phyloP scores from a whole-genome alignment of 2,888 invertebrate genomes.

The Ectemnius continuus region DNA sequence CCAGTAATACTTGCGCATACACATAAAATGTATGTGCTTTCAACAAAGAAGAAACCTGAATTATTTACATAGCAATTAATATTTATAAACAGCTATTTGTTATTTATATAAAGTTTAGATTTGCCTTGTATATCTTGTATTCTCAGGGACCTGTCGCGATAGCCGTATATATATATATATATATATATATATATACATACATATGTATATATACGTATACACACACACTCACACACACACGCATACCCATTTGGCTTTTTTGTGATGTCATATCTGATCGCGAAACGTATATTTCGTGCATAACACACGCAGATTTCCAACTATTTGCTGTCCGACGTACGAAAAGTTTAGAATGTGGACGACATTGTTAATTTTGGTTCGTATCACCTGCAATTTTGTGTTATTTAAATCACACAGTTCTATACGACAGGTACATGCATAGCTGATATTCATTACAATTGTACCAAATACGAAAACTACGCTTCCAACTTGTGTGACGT shows the following conservation, averaged over 20 bases:
- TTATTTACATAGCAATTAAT: slow-evolving; percentile 46
- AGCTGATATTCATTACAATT: slow-evolving; percentile 20
- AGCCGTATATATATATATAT: slow-evolving; percentile 30
- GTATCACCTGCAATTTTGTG: neutral
- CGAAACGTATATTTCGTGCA: neutral
- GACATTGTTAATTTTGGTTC: slow-evolving; percentile 41
- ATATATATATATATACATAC: slow-evolving; percentile 36
- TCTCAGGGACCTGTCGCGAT: slow-evolving; percentile 43
- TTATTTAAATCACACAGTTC: neutral
- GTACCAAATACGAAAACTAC: slow-evolving; percentile 45
- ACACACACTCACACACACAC: no score
- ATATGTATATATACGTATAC: slow-evolving; percentile 34
- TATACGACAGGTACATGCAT: slow-evolving; percentile 19
- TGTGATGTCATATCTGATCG: slow-evolving; percentile 1
- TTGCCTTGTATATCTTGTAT: slow-evolving; percentile 49
- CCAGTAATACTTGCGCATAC: slow-evolving; percentile 37
- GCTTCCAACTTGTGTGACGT: slow-evolving; percentile 46
- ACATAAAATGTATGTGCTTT: slow-evolving; percentile 21
- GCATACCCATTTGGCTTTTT: slow-evolving; percentile 40
- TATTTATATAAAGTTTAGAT: slow-evolving; percentile 53
- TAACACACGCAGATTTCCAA: neutral
- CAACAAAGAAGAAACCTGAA: slow-evolving; percentile 34
- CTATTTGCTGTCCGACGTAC: no score
- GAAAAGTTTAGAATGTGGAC: slow-evolving; percentile 37
- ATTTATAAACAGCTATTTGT: slow-evolving; percentile 46